Evolutionary conservation across 1,140 invertebrate species (phyloP), one percentile per base, ranked within the genome.

Genomic region (Drosophila parabipectinata): DNA sequence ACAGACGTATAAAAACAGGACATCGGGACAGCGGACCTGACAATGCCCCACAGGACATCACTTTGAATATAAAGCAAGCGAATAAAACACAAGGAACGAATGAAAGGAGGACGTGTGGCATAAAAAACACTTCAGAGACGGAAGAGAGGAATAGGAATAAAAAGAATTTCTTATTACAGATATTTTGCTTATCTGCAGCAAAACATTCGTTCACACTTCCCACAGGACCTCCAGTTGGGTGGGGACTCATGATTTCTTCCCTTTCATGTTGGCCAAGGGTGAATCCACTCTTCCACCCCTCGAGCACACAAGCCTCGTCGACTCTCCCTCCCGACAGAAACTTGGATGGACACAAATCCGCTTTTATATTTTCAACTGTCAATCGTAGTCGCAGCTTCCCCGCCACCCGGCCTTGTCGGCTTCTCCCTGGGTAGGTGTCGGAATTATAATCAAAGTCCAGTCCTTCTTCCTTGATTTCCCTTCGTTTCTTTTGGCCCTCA

Each of bases 281-380:
- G 78, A 53, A 67, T 67, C 44, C 68, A 28, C 26, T 26, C 45
- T 50, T 34, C 59, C 72, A 50, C 54, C 32, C n/a, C 1, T 8
- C 7, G 14, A 26, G 12, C 34, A 44, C 32, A 15, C 15, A 12
- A 48, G 41, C 39, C 53, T 21, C 21, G 21, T 21, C 21, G 21
- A 21, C 21, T 21, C 21, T 44, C 57, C 28, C 53, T 48, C 34
- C 52, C 14, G 14, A 14, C 21, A 18, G 54, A 47, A 44, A 77
- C 62, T 61, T 57, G 61, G 58, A 78, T 48, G 72, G 80, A 87
- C 81, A 85, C 82, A 85, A 85, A 85, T 85, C 82, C 82, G 82
- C 82, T 85, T 87, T 85, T 85, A 85, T 85, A 85, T 85, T 85
- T 85, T 85, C 82, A 87, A 85, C 82, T 85, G 82, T 85, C 82